A percentile compares a stretch with the other conserved stretches of the same genome.
Evolutionary conservation across 2,797 vertebrate genomes (phyloP).

Genomic region (Paguma larvata): DNA sequence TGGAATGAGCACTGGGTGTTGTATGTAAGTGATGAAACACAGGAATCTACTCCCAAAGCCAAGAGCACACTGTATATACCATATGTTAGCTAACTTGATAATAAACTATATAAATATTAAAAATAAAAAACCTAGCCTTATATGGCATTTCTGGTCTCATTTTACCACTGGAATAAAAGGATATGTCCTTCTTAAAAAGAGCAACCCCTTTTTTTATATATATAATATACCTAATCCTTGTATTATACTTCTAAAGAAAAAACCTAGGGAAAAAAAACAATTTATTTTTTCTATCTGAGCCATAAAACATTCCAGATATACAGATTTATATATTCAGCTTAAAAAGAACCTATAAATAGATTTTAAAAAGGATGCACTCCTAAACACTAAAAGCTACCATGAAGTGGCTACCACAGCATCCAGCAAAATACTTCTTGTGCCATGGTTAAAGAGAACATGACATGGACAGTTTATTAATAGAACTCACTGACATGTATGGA

Average conservation of each 20-base stretch:
- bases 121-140: background rate
- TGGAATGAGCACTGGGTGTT: no score
- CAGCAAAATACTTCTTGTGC: background rate
- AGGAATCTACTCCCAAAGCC: no score
- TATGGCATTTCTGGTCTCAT: background rate
- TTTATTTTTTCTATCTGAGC: slow-evolving; percentile 33
- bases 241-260: slow-evolving; percentile 4
- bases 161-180: slow-evolving; percentile 9
- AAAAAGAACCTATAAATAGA: background rate
- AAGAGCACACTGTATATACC: no score
- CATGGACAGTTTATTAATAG: background rate
- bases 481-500: background rate
- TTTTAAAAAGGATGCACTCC: background rate
- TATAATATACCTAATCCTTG: background rate
- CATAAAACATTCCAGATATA: background rate
- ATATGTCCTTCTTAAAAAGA: background rate
- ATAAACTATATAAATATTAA: no score
- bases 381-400: background rate
- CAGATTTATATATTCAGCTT: background rate
- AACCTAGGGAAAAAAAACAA: background rate
- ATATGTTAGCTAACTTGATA: no score
- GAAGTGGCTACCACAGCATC: background rate
- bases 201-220: background rate
- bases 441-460: background rate
- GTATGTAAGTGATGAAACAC: no score